Evolutionary conservation across 2,888 invertebrate genomes (phyloP), one percentile per base, ranked within the genome.

Genomic region (Amphipyra tragopoginis): DNA sequence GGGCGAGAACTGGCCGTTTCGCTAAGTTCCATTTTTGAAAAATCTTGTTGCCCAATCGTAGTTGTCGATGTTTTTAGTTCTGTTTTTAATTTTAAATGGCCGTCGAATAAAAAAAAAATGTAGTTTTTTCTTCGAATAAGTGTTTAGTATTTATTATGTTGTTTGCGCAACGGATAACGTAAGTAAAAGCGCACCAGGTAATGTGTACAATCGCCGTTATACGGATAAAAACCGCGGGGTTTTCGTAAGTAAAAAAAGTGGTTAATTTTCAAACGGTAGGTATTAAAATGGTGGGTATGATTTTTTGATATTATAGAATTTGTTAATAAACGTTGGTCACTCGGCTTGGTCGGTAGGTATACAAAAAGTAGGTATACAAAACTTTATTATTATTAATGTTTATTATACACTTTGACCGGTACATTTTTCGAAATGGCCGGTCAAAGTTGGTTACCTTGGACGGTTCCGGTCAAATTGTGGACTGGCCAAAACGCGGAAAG

Each of bases 151-250:
- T 49, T 21, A 69, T 42, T 48, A 55, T 48, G 15, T 38, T 44
- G 14, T 29, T 44, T 71, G 86, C 87, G 87, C 86, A 66, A 63
- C 79, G 86, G 85, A 83, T 58, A 65, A 82, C 72, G 88, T 89
- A 90, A 88, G 90, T 89, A 88, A 75, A 29, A 7, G 89, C 89
- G 90, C 90, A 84, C 87, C 91, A 91, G 91, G 91, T 91, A 90
- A 90, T 63, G 66, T 79, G 75, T 68, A 54, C 66, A 57, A 59
- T 65, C 75, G 61, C 64, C 65, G 66, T 75, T 58, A 39, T 50
- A 75, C 63, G 65, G 72, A 69, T 44, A 60, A 40, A 38, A 63
- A 58, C 67, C 65, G 60, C 81, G 80, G 69, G 70, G 64, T 75
- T 69, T n/a, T 74, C 68, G 76, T 85, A 81, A 84, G 83, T 80